Evolutionary conservation across 2,797 vertebrate genomes (phyloP).

Genomic region (Hephaestus fuliginosus): DNA sequence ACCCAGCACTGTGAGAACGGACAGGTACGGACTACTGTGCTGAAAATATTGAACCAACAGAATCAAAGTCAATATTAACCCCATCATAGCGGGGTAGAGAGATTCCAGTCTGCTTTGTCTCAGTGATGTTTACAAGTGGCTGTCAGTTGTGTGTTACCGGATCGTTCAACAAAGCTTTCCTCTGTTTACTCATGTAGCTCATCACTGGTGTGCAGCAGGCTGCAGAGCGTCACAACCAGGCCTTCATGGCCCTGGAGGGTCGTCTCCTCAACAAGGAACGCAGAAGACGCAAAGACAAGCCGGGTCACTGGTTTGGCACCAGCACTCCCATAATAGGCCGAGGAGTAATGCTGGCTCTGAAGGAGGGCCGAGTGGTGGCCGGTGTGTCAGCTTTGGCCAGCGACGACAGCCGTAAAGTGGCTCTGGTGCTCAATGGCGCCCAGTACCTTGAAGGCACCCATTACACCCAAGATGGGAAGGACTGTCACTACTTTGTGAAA

Average conservation of each 20-base stretch:
- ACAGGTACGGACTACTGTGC: conserved; percentile 88
- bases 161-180: not conserved
- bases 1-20: conserved; percentile 97
- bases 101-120: not conserved
- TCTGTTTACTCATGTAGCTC: conserved; percentile 82
- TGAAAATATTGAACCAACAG: not conserved
- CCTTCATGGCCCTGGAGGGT: conserved; percentile 98
- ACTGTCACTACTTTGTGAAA: conserved; percentile 98
- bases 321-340: conserved; percentile 95
- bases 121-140: not conserved
- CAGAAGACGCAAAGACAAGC: conserved; percentile 91
- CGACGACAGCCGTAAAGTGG: conserved; percentile 96
- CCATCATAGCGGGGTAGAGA: not conserved
- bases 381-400: conserved; percentile 92
- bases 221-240: conserved; percentile 96
- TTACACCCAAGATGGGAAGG: conserved; percentile 95
- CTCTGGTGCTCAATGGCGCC: conserved; percentile 93
- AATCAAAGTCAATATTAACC: not conserved
- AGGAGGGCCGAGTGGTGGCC: conserved; percentile 93
- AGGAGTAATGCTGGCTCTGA: conserved; percentile 96
- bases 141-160: not conserved
- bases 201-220: conserved; percentile 98
- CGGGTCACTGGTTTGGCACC: conserved; percentile 98
- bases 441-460: conserved; percentile 97
- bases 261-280: conserved; percentile 94